Base-by-base conservation (phyloP, 2,888 invertebrate species). In the Stegana nigrithorax region DNA sequence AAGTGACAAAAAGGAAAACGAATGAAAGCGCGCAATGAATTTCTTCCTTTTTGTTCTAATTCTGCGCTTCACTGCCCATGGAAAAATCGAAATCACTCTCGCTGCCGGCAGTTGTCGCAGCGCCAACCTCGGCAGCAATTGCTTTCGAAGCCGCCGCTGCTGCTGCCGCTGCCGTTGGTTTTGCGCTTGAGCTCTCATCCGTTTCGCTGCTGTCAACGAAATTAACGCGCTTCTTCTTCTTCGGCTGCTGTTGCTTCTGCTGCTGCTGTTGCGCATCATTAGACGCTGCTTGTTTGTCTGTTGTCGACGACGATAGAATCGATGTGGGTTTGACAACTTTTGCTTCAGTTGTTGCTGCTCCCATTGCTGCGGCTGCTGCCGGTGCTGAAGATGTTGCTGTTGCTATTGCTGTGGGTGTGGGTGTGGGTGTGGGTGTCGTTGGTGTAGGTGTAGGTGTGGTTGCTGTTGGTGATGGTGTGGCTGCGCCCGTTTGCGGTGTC, bases 11-110 rank as follows among this genome's bases (percentile, higher is more conserved):
- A 29, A 61, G 63, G 32, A 29, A 23, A 32, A 27, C 36, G 45
- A 65, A 58, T 32, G 12, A 63, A 14, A 14, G 14, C 27, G 21
- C 19, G 10, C 8, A n/a, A 42, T 42, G 17, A 8, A 39, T n/a
- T 26, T 39, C 12, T 57, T n/a, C 63, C 66, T 61, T 55, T 58
- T 73, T 76, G 77, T 76, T 78, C 79, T 80, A 76, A 80, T 78
- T 81, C 73, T 73, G 72, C 68, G 77, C 75, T 68, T 75, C 84
- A 67, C 72, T 75, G 68, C 73, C 79, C 53, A 80, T 74, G 62
- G 85, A 83, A 75, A 85, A 85, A 69, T 85, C 86, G 73, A 86
- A 86, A 71, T 85, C 86, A 69, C 86, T 85, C 69, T 85, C 86
- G 71, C 81, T 81, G 39, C 77, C 77, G 69, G n/a, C n/a, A 60